A percentile compares a stretch with the other conserved stretches of the same genome.
Conservation (phyloP, 1,140 invertebrate species). For the Portunus trituberculatus region DNA sequence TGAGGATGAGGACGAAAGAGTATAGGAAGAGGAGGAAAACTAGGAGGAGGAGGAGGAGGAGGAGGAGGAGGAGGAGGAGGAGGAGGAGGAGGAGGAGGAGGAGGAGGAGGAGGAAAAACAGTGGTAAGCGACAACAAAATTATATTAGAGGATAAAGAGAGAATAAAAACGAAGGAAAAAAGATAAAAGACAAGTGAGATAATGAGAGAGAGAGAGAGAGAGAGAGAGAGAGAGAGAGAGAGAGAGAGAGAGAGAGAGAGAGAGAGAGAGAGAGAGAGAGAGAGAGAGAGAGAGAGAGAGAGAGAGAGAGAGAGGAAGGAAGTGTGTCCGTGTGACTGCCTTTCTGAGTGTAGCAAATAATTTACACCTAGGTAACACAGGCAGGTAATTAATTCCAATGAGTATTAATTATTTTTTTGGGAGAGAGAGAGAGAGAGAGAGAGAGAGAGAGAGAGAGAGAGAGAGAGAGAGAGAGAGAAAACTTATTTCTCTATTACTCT, state of each 20-base stretch:
- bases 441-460: not conserved
- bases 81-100: slow-evolving; percentile 5
- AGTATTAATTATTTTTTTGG: not conserved
- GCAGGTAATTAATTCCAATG: too few relatives aligned
- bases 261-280: not conserved
- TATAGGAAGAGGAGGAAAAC: not conserved
- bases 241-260: too few relatives aligned
- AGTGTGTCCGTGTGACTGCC: not conserved
- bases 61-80: not conserved
- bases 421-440: slow-evolving; percentile 46
- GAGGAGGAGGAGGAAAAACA: not conserved
- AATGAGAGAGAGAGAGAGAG: not conserved
- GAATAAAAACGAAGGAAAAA: not conserved
- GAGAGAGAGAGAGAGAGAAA: too few relatives aligned
- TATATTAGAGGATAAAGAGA: not conserved
- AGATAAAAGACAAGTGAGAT: not conserved
- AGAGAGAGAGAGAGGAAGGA: not conserved
- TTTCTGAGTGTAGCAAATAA: too few relatives aligned
- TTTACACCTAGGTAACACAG: too few relatives aligned
- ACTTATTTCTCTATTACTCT: too few relatives aligned
- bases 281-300: not conserved
- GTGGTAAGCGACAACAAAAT: not conserved
- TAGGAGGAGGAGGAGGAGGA: not conserved
- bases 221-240: not conserved
- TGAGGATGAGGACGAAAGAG: not conserved